Conservation (phyloP, 1,140 invertebrate species). For the Theocolax elegans region DNA sequence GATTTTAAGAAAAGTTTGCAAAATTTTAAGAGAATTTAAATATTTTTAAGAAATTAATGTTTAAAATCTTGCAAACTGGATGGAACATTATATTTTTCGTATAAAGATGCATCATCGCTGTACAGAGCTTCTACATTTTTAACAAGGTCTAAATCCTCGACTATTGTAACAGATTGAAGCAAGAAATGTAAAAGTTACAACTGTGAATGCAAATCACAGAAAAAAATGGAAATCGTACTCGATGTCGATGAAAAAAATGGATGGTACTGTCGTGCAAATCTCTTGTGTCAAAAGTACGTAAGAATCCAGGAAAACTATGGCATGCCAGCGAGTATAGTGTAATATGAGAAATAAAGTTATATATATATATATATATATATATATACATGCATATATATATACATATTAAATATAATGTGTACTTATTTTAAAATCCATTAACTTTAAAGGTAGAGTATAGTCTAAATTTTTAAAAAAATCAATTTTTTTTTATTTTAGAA, state of each 20-base stretch:
- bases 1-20: not conserved
- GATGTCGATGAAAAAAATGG: constrained; percentile 29
- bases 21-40: constrained; percentile 18
- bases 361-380: constrained; percentile 2
- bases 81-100: not conserved
- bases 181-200: constrained; percentile 35
- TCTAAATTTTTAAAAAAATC: too few species aligned
- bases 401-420: not conserved
- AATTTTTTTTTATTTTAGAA: too few species aligned
- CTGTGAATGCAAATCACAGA: constrained; percentile 29
- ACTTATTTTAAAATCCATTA: too few species aligned
- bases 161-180: constrained; percentile 42
- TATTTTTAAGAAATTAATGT: constrained; percentile 17
- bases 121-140: constrained; percentile 33
- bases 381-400: constrained; percentile 8
- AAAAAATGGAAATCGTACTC: constrained; percentile 21
- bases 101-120: not conserved
- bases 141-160: constrained; percentile 32
- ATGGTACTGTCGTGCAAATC: constrained; percentile 23
- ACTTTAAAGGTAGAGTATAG: too few species aligned
- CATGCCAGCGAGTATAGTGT: constrained; percentile 35
- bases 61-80: constrained; percentile 1
- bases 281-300: constrained; percentile 18
- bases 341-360: constrained; percentile 34
- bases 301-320: constrained; percentile 12